Evolutionary conservation across 1,140 invertebrate species (phyloP), one percentile per base, ranked within the genome.

Genomic region (Papilio polytes): DNA sequence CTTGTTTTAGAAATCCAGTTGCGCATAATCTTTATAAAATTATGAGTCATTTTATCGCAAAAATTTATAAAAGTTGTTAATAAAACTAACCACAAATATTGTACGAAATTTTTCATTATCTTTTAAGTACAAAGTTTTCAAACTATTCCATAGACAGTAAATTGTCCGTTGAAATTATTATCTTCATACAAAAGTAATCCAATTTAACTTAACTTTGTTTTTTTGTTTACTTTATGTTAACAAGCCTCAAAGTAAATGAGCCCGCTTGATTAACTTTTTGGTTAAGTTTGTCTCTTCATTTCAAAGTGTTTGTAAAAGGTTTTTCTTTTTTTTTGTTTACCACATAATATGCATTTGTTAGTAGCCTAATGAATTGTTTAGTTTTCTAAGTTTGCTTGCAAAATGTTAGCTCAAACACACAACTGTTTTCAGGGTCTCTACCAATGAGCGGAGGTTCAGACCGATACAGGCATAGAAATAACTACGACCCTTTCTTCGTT

Each of bases 401-500:
- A 20, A 20, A 63, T 15, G 6, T 36, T 12, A 7, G 63, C 13
- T 31, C 0, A 63, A 63, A 26, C 12, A 63, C 22, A 12, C 3
- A 20, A 63, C 59, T 63, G 9, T 31, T 91, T 90, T 10, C 90
- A 94, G 93, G 87, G 80, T 92, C 93, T 0, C 70, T 93, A 1
- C 92, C 93, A 1, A 93, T 94, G 91, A 86, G 79, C 2, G 93
- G 92, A 3, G 91, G 91, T 0, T 89, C 90, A 0, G 92, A 94
- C 51, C 85, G 92, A 13, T 91, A 88, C 80, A 70, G 91, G 6
- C 93, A 94, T 80, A 90, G 90, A 63, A 93, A 94, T 59, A 94
- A 94, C 82, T 93, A 87, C 31, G 92, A 94, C 3, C 93, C 93
- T 0, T 94, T 94, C 84, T 93, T 88, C 74, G 90, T 94, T 2